A percentile compares a stretch with the other conserved stretches of the same genome.
These are phyloP conservation scores for Tachina fera DNA, from an alignment of 2,888 invertebrate species.

Conservation along the genomic window DNA sequence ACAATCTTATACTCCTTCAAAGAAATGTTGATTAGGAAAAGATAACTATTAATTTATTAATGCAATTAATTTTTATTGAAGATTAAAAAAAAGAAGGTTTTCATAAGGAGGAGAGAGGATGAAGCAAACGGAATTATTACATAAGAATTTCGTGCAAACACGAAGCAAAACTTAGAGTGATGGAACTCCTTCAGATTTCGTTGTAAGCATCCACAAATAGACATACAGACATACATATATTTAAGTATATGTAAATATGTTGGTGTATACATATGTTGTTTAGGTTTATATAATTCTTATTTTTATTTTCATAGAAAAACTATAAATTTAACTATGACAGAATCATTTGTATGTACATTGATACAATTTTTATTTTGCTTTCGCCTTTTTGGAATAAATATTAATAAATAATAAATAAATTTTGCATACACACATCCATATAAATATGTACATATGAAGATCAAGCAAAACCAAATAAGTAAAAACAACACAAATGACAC, in stretches of 20 bases:
- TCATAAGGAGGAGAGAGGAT: too few relatives aligned
- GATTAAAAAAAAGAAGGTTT: too few relatives aligned
- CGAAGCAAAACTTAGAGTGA: not conserved
- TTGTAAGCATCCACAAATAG: not conserved
- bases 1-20: too few relatives aligned
- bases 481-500: conserved; percentile 54
- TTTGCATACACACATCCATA: conserved; percentile 38
- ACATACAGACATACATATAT: not conserved
- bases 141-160: too few relatives aligned
- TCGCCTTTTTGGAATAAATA: conserved; percentile 56
- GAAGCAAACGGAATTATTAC: too few relatives aligned
- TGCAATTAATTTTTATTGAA: too few relatives aligned
- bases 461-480: not conserved
- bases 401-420: conserved; percentile 68
- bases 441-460: conserved; percentile 7
- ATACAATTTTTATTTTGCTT: conserved; percentile 23
- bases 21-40: too few relatives aligned
- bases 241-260: not conserved
- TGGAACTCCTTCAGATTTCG: not conserved
- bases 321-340: conserved; percentile 66
- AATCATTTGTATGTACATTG: conserved; percentile 54
- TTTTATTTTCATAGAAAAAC: conserved; percentile 42
- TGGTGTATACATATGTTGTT: not conserved
- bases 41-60: too few relatives aligned
- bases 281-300: conserved; percentile 13